Base-by-base conservation (phyloP, 2,888 invertebrate species). In the Dromius quadrimaculatus region DNA sequence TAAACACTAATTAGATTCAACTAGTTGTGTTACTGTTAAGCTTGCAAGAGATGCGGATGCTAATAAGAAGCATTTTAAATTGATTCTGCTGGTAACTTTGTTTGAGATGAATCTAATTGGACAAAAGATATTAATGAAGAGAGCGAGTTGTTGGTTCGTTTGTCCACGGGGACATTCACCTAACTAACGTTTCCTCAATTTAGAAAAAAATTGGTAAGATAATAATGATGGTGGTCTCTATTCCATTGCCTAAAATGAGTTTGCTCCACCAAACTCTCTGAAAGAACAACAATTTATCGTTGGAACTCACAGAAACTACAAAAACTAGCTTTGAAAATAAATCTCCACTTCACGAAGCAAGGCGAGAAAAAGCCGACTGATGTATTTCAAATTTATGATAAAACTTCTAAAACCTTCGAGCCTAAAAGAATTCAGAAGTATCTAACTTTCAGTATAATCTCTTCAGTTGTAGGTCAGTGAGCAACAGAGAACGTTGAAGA, bases 351-450 rank as follows among this genome's bases (percentile, higher is more conserved):
- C 50, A 28, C 50, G 28, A 54, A 54, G 28, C 50, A 54, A 28
- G 28, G 15, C 28, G 28, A 54, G n/a, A 50, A 50, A 54, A 9
- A 15, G 23, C 38, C 22, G 45, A 5, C 15, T 28, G 32, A 36
- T 34, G 50, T 64, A 64, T 64, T 64, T 64, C 50, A 64, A 64
- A 64, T 64, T 64, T 64, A 64, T 64, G 64, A 47, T 50, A 64
- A 64, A 64, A 64, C 32, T 64, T 64, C 64, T 50, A 50, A 50
- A 50, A 64, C 50, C 64, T 64, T 36, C 34, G 11, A 50, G 47
- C 32, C 64, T 43, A 50, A 47, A 41, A 64, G 50, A 64, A 47
- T 64, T 47, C 45, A 11, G 50, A 64, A 64, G 64, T 64, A 64
- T 64, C 20, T 36, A 50, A 64, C 23, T 64, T 64, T 63, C 43